Evolutionary conservation across 2,113 vertebrate genomes (phyloP).

Genomic region (Chionomys nivalis): DNA sequence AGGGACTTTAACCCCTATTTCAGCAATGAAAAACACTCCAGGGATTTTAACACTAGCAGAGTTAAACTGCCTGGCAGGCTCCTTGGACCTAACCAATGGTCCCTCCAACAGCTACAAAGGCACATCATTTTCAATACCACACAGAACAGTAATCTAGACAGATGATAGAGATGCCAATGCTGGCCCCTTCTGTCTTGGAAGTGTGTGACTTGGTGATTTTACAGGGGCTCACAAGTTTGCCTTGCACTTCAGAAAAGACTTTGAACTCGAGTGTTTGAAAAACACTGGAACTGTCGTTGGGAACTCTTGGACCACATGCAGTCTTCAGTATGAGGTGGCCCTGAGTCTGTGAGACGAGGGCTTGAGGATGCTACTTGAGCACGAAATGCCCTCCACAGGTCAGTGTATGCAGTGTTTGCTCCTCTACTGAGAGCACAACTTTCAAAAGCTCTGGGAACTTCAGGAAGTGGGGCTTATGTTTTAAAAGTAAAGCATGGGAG

Average conservation of each 20-base stretch:
- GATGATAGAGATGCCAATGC: too few relatives aligned
- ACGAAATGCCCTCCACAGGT: background rate
- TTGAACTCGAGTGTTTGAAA: background rate
- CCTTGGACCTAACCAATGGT: background rate
- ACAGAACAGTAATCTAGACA: background rate
- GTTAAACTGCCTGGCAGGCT: background rate
- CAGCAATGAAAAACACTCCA: too few relatives aligned
- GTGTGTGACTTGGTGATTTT: background rate
- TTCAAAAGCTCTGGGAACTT: background rate
- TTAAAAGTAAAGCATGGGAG: background rate
- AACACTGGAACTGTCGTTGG: background rate
- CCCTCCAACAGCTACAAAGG: background rate
- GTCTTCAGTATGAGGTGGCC: background rate
- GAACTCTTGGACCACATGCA: background rate
- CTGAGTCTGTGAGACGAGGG: background rate
- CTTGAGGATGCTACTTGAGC: background rate
- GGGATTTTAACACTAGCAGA: background rate
- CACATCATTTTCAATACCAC: background rate
- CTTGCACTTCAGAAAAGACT: background rate
- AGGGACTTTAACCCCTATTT: background rate
- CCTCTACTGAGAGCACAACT: too few relatives aligned
- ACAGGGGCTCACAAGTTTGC: background rate
- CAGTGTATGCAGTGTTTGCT: background rate
- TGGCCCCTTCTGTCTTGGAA: background rate
- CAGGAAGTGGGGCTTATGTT: background rate